Evolutionary conservation across 2,797 vertebrate genomes (phyloP).

Genomic region (Morus bassanus): DNA sequence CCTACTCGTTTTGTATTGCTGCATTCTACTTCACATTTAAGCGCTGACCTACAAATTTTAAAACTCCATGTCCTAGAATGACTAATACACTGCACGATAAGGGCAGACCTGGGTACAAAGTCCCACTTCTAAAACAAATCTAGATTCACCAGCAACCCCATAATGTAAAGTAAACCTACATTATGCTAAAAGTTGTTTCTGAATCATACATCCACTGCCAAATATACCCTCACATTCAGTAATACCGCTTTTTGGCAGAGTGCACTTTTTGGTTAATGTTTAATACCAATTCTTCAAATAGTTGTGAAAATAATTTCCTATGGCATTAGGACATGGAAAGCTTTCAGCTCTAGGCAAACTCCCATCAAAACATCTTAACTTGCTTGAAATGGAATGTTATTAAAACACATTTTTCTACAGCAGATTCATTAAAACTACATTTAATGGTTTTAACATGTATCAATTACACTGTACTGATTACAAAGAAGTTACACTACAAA

Average conservation of each 20-base stretch:
- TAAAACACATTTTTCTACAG: background rate
- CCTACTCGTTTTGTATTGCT: background rate
- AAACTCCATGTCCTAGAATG: background rate
- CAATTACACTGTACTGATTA: background rate
- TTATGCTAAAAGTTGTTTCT: background rate
- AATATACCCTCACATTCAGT: background rate
- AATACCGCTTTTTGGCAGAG: background rate
- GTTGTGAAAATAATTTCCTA: background rate
- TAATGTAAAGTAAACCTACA: background rate
- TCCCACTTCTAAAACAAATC: background rate
- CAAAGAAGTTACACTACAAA: background rate
- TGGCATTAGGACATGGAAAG: background rate
- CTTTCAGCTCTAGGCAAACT: background rate
- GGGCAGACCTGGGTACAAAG: background rate
- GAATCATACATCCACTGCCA: background rate
- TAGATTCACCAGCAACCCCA: background rate
- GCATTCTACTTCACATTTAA: background rate
- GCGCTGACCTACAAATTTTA: background rate
- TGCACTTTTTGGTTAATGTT: background rate
- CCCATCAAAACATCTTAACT: background rate
- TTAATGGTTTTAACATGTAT: background rate
- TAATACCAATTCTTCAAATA: background rate
- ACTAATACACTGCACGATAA: background rate
- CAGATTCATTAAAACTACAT: background rate
- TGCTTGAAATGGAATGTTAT: background rate